Percentiles rank a stretch among this genome's conserved stretches.
Conservation (phyloP, 1,140 invertebrate genomes). For the Lordiphosa collinella region DNA sequence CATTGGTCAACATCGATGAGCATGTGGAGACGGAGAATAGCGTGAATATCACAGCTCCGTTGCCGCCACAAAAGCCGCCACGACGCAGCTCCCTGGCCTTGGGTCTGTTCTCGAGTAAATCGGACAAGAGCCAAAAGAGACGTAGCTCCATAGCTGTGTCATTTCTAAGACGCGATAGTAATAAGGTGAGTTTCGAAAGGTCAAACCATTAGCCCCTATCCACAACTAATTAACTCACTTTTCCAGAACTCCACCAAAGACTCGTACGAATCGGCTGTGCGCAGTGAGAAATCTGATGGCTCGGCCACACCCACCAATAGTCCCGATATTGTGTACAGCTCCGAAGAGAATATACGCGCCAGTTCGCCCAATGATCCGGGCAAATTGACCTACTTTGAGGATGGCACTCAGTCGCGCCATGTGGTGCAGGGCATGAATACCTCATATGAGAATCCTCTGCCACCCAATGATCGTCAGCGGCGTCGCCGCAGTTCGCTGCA, state of each 20-base stretch:
- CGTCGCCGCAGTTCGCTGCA: conserved; percentile 87
- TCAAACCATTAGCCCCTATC: background rate
- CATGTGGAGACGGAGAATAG: conserved; percentile 51
- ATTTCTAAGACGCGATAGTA: conserved; percentile 73
- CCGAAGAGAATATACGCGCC: conserved; percentile 70
- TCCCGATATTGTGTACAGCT: conserved; percentile 71
- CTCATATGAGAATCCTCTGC: conserved; percentile 42
- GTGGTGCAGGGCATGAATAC: conserved; percentile 62
- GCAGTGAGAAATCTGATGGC: conserved; percentile 74
- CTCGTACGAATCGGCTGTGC: conserved; percentile 77
- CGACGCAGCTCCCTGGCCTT: conserved; percentile 75
- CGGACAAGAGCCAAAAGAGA: conserved; percentile 72
- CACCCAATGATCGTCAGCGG: conserved; percentile 72
- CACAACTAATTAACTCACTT: background rate
- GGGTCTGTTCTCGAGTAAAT: conserved; percentile 70
- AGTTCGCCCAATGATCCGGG: conserved; percentile 73
- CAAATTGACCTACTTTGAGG: conserved; percentile 71
- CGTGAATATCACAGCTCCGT: conserved; percentile 52
- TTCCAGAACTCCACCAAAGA: conserved; percentile 74
- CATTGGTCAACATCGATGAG: conserved; percentile 79
- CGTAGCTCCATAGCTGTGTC: conserved; percentile 77
- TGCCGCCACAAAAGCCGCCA: conserved; percentile 74
- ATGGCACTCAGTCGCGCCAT: conserved; percentile 53
- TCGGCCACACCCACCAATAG: conserved; percentile 58
- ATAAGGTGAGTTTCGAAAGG: conserved; percentile 56